A percentile compares a stretch with the other conserved stretches of the same genome.
These are phyloP conservation scores for Trilocha varians DNA, from an alignment of 2,888 invertebrate genomes.

Conservation along the genomic window DNA sequence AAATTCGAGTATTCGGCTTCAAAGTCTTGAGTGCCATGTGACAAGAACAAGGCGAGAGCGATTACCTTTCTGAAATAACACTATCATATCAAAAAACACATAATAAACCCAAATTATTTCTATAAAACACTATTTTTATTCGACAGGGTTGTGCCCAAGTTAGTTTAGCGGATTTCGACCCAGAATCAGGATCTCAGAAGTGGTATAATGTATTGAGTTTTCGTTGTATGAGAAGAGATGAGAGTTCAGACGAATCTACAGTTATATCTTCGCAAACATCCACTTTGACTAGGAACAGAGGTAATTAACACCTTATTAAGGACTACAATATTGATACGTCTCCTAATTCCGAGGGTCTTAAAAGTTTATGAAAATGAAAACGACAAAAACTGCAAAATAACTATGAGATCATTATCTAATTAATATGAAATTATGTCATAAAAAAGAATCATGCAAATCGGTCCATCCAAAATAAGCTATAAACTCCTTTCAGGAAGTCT, in stretches of 20 bases:
- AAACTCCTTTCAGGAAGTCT: no score
- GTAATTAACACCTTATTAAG: no score
- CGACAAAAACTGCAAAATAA: no score
- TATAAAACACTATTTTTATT: background rate
- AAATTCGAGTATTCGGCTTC: conserved; percentile 67
- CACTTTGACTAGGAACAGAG: conserved; percentile 92
- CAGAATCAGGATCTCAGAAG: conserved; percentile 83
- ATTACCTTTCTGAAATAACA: conserved; percentile 20
- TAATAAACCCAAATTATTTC: background rate
- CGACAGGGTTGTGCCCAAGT: conserved; percentile 94
- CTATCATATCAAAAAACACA: background rate
- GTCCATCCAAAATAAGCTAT: no score
- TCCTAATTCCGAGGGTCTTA: no score
- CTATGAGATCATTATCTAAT: no score
- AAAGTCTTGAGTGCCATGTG: conserved; percentile 66
- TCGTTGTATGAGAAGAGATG: conserved; percentile 78
- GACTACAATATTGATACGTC: no score
- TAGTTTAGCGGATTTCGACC: conserved; percentile 94
- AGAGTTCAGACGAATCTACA: conserved; percentile 97
- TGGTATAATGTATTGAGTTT: conserved; percentile 96
- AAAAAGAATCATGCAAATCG: no score
- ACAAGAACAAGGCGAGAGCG: conserved; percentile 62
- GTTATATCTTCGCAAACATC: conserved; percentile 97
- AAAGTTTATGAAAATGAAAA: no score
- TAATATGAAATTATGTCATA: no score